phyloP scores from a whole-genome alignment of 2,113 vertebrate genomes.

The Sapajus apella region DNA sequence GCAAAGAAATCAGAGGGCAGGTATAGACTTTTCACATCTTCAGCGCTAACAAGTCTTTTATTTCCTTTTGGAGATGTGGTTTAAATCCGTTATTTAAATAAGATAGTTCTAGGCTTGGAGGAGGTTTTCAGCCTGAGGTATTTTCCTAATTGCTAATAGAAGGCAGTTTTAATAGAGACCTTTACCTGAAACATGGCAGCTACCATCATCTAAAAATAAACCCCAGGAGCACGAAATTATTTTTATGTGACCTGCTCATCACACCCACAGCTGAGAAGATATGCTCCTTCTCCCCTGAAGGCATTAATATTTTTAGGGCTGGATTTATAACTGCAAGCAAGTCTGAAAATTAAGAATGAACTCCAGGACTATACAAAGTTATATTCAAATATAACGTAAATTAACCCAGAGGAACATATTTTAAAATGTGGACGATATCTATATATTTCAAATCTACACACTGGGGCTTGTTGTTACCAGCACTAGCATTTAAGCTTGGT shows the following conservation, averaged over 20 bases:
- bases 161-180: constrained; percentile 71
- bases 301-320: constrained; percentile 68
- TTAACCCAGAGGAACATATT: neutral
- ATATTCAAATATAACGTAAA: constrained; percentile 60
- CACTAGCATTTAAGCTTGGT: constrained; percentile 2
- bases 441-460: constrained; percentile 5
- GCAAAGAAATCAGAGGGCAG: neutral
- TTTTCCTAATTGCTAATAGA: constrained; percentile 78
- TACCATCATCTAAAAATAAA: constrained; percentile 75
- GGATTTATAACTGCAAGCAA: constrained; percentile 57
- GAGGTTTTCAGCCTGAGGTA: constrained; percentile 62
- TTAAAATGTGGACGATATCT: constrained; percentile 23
- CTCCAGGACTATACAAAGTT: constrained; percentile 57
- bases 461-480: neutral
- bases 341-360: constrained; percentile 76
- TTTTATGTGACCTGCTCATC: constrained; percentile 70
- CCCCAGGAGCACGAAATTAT: constrained; percentile 62
- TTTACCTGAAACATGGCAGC: constrained; percentile 75
- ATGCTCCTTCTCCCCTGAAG: constrained; percentile 22
- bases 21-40: neutral
- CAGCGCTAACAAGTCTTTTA: neutral
- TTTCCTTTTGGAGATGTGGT: neutral
- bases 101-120: constrained; percentile 51
- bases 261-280: constrained; percentile 47
- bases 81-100: constrained; percentile 57